These are phyloP conservation scores for Drosophila quinaria DNA, from an alignment of 2,888 invertebrate species.

Conservation along the genomic window DNA sequence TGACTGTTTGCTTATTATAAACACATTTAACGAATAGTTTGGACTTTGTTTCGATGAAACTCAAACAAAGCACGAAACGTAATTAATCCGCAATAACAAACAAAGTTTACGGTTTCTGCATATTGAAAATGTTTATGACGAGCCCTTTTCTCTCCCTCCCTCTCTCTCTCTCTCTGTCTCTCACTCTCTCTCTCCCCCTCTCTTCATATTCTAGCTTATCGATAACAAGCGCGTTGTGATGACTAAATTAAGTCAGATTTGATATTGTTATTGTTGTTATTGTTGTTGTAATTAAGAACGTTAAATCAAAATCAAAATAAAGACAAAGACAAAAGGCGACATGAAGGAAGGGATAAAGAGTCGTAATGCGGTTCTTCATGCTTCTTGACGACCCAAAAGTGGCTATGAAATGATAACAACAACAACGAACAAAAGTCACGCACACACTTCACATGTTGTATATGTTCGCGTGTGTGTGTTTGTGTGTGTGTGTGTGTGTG, in stretches of 20 bases:
- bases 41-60: conserved; percentile 1
- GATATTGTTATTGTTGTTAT: conserved; percentile 28
- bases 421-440: conserved; percentile 65
- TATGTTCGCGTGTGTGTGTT: too few relatives aligned
- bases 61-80: conserved; percentile 24
- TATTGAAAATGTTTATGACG: conserved; percentile 37
- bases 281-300: conserved; percentile 59
- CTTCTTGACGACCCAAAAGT: conserved; percentile 53
- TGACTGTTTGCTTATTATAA: conserved; percentile 28
- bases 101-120: conserved; percentile 46
- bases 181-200: too few relatives aligned
- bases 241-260: conserved; percentile 68
- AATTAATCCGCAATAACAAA: conserved; percentile 41
- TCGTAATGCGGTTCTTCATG: conserved; percentile 45
- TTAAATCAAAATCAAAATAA: conserved; percentile 70
- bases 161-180: neutral
- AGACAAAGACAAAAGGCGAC: conserved; percentile 23
- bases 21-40: conserved; percentile 31
- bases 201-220: conserved; percentile 42
- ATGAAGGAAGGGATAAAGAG: conserved; percentile 28
- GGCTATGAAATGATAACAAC: conserved; percentile 60
- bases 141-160: neutral
- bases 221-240: conserved; percentile 63
- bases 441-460: conserved; percentile 37
- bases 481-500: conserved; percentile 8